Conservation (phyloP, 2,797 vertebrate species). For the Uromys caudimaculatus region DNA sequence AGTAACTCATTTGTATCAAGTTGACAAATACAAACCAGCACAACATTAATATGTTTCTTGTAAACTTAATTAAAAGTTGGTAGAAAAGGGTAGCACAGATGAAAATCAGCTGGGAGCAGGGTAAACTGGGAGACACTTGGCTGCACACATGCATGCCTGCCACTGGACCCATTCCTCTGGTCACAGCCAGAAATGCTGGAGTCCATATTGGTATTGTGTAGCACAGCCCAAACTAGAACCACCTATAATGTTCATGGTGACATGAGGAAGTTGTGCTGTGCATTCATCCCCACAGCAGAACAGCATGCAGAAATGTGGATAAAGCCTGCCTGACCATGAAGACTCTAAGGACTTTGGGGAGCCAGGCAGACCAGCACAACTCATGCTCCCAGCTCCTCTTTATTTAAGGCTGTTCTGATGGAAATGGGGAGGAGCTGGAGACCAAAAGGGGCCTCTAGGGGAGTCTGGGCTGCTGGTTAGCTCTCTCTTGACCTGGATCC, state of each 20-base stretch:
- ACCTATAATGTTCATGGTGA: fast-evolving
- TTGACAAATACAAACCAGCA: not conserved
- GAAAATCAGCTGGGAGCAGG: too few relatives aligned
- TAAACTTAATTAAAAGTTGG: not conserved
- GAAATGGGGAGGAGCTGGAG: not conserved
- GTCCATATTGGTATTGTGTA: too few relatives aligned
- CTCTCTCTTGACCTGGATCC: not conserved
- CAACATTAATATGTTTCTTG: not conserved
- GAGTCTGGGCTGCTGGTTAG: not conserved
- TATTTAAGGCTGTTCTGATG: not conserved
- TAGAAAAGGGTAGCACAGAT: not conserved
- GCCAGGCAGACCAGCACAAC: not conserved
- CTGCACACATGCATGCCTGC: fast-evolving
- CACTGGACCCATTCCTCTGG: not conserved
- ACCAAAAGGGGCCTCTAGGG: not conserved
- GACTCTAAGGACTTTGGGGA: not conserved
- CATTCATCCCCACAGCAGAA: too few relatives aligned
- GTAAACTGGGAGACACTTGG: not conserved
- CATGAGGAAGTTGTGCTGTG: not conserved
- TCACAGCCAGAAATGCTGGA: fast-evolving
- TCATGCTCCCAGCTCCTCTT: too few relatives aligned
- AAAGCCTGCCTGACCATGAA: fast-evolving
- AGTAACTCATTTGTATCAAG: not conserved
- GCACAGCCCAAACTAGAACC: not conserved
- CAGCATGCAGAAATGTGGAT: not conserved